Evolutionary conservation across 1,140 invertebrate genomes (phyloP).

Genomic region (Conopomorpha cramerella): DNA sequence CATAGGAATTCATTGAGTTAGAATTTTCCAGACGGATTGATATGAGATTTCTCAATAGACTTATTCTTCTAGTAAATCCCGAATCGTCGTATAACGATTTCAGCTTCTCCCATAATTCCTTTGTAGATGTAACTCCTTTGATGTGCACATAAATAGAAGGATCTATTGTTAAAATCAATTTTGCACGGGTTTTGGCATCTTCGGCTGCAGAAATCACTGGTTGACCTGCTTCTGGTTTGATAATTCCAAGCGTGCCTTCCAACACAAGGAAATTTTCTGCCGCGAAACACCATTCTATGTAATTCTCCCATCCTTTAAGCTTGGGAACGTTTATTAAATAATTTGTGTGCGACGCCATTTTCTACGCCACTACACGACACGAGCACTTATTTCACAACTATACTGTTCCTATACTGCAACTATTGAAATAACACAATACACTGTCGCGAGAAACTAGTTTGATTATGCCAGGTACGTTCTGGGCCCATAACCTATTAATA

Average conservation of each 20-base stretch:
- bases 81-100: slow-evolving; percentile 9
- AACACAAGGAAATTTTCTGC: slow-evolving; percentile 2
- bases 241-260: too few species aligned
- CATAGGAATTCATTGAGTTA: slow-evolving; percentile 6
- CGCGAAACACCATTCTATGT: slow-evolving; percentile 4
- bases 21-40: slow-evolving; percentile 9
- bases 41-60: slow-evolving; percentile 9
- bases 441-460: slow-evolving; percentile 2
- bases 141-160: slow-evolving; percentile 14
- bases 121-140: slow-evolving; percentile 8
- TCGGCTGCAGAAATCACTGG: too few species aligned
- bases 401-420: slow-evolving; percentile 1
- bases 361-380: background rate
- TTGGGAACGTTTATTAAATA: slow-evolving; percentile 1
- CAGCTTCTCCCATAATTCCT: slow-evolving; percentile 15
- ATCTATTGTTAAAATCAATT: slow-evolving; percentile 2
- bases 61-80: slow-evolving; percentile 11
- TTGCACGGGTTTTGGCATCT: background rate
- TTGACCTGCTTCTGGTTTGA: too few species aligned
- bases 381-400: background rate
- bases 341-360: slow-evolving; percentile 1
- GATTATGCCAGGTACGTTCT: slow-evolving; percentile 11
- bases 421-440: background rate
- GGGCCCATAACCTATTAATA: too few species aligned
- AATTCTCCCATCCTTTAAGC: slow-evolving; percentile 3